These are phyloP conservation scores for Sicus ferrugineus DNA, from an alignment of 2,888 invertebrate species.

Conservation along the genomic window DNA sequence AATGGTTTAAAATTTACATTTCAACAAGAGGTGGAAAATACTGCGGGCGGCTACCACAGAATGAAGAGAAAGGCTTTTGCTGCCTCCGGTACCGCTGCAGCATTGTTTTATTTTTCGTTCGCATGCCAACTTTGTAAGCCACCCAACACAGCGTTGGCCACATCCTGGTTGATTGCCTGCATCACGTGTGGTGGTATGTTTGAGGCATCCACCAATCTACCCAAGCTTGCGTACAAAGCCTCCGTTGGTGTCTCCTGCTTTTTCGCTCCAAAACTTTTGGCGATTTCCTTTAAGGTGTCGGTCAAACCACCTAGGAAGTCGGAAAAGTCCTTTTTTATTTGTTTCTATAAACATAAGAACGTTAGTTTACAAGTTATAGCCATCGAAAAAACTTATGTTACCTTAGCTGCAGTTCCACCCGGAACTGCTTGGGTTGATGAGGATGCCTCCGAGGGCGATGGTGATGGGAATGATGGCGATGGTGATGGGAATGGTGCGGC, in stretches of 20 bases:
- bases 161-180: not conserved
- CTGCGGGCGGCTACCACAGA: not conserved
- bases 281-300: not conserved
- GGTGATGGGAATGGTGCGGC: not conserved
- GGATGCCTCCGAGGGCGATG: not conserved
- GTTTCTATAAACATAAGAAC: not conserved
- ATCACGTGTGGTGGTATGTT: not conserved
- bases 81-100: not conserved
- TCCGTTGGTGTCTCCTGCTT: not conserved
- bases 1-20: not conserved
- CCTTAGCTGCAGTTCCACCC: not conserved
- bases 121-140: constrained; percentile 13
- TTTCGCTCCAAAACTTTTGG: constrained; percentile 1
- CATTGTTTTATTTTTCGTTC: not conserved
- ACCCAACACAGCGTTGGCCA: constrained; percentile 8
- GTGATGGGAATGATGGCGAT: not conserved
- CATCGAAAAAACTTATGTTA: not conserved
- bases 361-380: not conserved
- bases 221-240: not conserved
- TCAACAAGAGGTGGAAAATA: not conserved
- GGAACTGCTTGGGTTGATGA: not conserved
- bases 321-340: not conserved
- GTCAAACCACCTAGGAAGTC: not conserved
- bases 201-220: not conserved
- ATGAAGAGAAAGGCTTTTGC: not conserved